Evolutionary conservation across 2,888 invertebrate genomes (phyloP).

Genomic region (Salpingus planirostris): DNA sequence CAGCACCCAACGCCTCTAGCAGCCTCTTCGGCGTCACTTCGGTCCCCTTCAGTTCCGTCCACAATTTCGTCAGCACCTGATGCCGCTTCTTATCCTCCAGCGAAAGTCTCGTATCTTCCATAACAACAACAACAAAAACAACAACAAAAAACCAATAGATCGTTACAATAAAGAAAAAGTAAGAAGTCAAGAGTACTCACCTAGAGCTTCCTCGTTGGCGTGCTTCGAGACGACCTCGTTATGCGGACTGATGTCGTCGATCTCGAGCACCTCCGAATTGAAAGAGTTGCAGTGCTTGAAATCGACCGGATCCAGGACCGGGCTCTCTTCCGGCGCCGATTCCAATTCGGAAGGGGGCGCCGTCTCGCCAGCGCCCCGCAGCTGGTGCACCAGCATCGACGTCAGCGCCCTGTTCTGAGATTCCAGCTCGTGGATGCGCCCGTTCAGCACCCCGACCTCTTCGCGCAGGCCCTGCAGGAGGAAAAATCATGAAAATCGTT

Average conservation of each 20-base stretch:
- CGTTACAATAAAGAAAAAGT: too few species aligned
- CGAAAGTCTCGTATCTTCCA: constrained; percentile 49
- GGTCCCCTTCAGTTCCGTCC: constrained; percentile 56
- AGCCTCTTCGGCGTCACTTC: constrained; percentile 55
- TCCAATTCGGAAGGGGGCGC: constrained; percentile 28
- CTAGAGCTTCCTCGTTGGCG: too few species aligned
- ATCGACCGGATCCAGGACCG: constrained; percentile 22
- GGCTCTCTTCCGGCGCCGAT: constrained; percentile 43
- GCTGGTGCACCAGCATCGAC: constrained; percentile 57
- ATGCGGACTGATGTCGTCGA: too few species aligned
- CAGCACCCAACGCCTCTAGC: constrained; percentile 53
- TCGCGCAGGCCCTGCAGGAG: constrained; percentile 68
- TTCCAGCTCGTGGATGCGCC: constrained; percentile 68
- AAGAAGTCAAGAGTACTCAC: too few species aligned
- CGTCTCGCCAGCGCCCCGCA: constrained; percentile 36
- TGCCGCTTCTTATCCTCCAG: constrained; percentile 56
- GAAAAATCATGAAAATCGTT: too few species aligned
- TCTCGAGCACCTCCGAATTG: constrained; percentile 37
- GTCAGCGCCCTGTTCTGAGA: constrained; percentile 68
- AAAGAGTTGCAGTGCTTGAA: constrained; percentile 40
- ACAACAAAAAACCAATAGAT: too few species aligned
- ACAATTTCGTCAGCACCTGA: constrained; percentile 53
- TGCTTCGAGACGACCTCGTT: too few species aligned
- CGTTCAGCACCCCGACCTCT: constrained; percentile 64
- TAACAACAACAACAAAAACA: too few species aligned